Conservation (phyloP, 2,888 invertebrate genomes). For the Gymnoscelis rufifasciata region DNA sequence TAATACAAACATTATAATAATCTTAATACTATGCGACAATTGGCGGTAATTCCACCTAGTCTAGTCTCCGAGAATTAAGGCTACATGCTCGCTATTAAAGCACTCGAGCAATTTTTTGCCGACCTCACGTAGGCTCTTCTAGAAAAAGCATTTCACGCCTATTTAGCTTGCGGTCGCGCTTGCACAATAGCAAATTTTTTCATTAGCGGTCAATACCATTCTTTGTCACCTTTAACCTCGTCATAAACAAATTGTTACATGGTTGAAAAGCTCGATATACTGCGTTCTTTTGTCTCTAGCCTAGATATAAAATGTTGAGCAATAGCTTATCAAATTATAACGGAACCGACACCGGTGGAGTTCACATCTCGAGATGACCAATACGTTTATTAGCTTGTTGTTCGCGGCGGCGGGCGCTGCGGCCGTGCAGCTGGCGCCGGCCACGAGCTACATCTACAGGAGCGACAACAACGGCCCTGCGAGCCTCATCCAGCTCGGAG, state of each 20-base stretch:
- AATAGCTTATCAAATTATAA: slow-evolving; percentile 68
- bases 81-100: slow-evolving; percentile 1
- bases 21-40: no score
- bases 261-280: slow-evolving; percentile 59
- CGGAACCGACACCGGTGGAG: slow-evolving; percentile 51
- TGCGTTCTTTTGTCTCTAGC: slow-evolving; percentile 58
- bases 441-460: slow-evolving; percentile 76
- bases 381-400: slow-evolving; percentile 46
- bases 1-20: no score
- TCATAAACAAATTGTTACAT: slow-evolving; percentile 70
- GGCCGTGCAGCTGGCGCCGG: slow-evolving; percentile 68
- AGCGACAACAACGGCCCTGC: slow-evolving; percentile 71
- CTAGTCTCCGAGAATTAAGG: no score
- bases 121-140: slow-evolving; percentile 33
- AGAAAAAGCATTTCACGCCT: slow-evolving; percentile 54
- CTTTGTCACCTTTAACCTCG: slow-evolving; percentile 75
- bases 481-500: slow-evolving; percentile 64
- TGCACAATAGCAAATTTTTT: slow-evolving; percentile 60
- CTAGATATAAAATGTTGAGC: slow-evolving; percentile 73
- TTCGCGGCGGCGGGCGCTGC: slow-evolving; percentile 45
- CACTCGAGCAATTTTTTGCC: slow-evolving; percentile 15
- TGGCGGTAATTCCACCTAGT: no score
- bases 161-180: slow-evolving; percentile 51
- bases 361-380: slow-evolving; percentile 63
- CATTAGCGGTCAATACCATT: slow-evolving; percentile 44